Base-by-base conservation (phyloP, 2,888 invertebrate genomes). In the Pecten maximus region DNA sequence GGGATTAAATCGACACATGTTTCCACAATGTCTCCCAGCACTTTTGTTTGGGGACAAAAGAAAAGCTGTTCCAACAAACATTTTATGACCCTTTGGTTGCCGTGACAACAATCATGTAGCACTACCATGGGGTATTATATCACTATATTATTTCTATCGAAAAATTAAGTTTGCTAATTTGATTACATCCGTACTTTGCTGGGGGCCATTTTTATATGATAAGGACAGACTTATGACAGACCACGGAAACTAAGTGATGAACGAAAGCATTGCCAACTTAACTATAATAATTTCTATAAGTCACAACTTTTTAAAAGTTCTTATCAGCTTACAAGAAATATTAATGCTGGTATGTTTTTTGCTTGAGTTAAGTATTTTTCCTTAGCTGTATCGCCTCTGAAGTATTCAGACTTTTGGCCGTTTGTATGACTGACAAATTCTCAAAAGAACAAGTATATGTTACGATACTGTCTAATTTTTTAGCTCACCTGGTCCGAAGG, bases 91-190 rank as follows among this genome's bases (percentile, higher is more conserved):
- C 74, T 74, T 74, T 74, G 74, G 74, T 35, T 74, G 35, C 28
- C 74, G 16, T 74, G 35, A 74, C 35, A 35, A 74, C 74, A 28
- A 74, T 74, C 23, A 35, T 35, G 6, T 74, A 74, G 74, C 74
- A 28, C 74, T 10, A 74, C 12, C 35, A 16, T 35, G 35, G 74
- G 35, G 74, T 35, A 35, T 74, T 74, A 35, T 74, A 35, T 74
- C 74, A 74, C 74, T 35, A 74, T 74, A 74, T 74, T 74, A 35
- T 74, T 74, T 74, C 74, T 74, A 35, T 74, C 74, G 23, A 74
- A 74, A 74, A 74, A 74, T 35, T 19, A 35, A 74, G 74, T 74
- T 28, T 28, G 12, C 35, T 35, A 74, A 74, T 74, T 74, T 74
- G 74, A 74, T 74, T 74, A 74, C 8, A 28, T 74, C 35, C 35